A percentile compares a stretch with the other conserved stretches of the same genome.
Evolutionary conservation across 2,888 invertebrate species (phyloP).

Genomic region (Epinotia nisella): DNA sequence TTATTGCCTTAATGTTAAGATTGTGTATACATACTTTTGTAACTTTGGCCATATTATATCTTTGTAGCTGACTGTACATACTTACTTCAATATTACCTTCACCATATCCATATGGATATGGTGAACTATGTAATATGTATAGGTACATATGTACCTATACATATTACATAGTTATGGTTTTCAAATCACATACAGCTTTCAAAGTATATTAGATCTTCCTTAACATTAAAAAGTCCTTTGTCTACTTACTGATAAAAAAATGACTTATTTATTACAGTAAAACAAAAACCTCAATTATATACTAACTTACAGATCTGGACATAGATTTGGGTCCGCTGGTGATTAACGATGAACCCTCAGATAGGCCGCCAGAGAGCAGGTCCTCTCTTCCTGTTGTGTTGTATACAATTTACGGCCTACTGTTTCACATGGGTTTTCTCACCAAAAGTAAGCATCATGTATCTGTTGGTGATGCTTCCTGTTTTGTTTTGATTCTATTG

Average conservation of each 20-base stretch:
- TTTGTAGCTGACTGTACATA: too few species aligned
- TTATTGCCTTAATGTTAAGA: too few species aligned
- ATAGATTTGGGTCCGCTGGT: constrained; percentile 76
- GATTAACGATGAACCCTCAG: constrained; percentile 70
- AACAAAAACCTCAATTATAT: constrained; percentile 45
- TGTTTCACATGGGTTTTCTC: constrained; percentile 81
- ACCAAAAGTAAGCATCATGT: constrained; percentile 80
- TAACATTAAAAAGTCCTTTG: too few species aligned
- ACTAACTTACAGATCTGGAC: constrained; percentile 78
- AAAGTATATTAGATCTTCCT: too few species aligned
- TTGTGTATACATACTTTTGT: too few species aligned
- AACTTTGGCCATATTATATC: too few species aligned
- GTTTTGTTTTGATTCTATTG: too few species aligned
- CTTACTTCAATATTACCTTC: neutral
- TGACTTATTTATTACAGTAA: neutral
- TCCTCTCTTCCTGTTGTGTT: constrained; percentile 77
- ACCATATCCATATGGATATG: neutral
- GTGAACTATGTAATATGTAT: too few species aligned
- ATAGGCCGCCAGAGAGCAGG: constrained; percentile 62
- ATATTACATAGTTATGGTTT: too few species aligned
- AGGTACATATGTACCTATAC: too few species aligned
- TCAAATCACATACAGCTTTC: too few species aligned
- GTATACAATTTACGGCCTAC: constrained; percentile 80
- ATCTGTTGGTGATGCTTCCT: constrained; percentile 54
- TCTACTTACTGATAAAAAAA: too few species aligned